Evolutionary conservation across 2,888 invertebrate species (phyloP), one percentile per base, ranked within the genome.

Genomic region (Steromphala cineraria): DNA sequence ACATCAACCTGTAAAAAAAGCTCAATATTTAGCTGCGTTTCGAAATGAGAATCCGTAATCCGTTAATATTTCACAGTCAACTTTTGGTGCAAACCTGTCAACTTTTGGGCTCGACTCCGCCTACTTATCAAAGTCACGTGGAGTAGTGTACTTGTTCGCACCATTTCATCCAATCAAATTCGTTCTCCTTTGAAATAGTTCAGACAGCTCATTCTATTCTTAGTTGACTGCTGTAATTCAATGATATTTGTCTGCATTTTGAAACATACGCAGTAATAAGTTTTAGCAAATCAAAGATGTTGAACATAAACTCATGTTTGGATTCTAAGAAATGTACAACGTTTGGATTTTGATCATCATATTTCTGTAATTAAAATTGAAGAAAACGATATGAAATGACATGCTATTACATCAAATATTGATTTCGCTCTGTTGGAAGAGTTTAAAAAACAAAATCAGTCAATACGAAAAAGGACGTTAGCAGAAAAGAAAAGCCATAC

Each of bases 71-170:
- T 62, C 62, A 13, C 15, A 62, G 62, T 0, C 21, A 17, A 62
- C 62, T 62, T 62, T 62, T 62, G n/a, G 62, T 62, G 13, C 62
- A 28, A 21, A 62, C 62, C 62, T 62, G 62, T 62, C 62, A 62
- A 62, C 15, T n/a, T 5, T 15, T 24, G 62, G 15, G 28, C 15
- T 28, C 10, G 62, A 28, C 62, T 62, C 62, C 62, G 24, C 62
- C 62, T 28, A 62, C 62, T 62, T 62, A 62, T 62, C 62, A 62
- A 62, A 62, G 17, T 62, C 62, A 62, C 62, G 62, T 62, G 62
- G 62, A 62, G 62, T 62, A 62, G 15, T 28, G 28, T 24, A 62
- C 62, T 24, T 46, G 28, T 62, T 62, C 62, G 24, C 62, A 28
- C 62, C 62, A 15, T 21, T 24, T 28, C 28, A 62, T 10, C 62